Evolutionary conservation across 2,797 vertebrate species (phyloP), one percentile per base, ranked within the genome.

Genomic region (Salmo trutta): DNA sequence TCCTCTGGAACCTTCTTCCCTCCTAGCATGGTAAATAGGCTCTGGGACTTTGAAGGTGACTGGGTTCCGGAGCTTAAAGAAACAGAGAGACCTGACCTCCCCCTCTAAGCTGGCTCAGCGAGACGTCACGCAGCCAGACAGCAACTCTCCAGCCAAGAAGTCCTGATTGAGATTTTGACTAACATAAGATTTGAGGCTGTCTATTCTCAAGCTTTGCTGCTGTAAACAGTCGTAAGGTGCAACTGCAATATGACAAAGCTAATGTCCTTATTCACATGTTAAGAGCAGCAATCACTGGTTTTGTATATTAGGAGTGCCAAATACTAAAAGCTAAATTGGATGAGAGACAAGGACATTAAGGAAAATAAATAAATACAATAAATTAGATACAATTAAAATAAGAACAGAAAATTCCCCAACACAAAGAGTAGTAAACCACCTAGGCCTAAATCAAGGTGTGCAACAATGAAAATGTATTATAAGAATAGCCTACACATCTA

Each of bases 51-150:
- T 12, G 41, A 47, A 47, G 41, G 41, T 47, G 41, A 47, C 3
- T 21, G 54, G 59, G 51, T 65, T 73, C 31, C 19, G 31, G 36
- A 75, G 77, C 51, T 87, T 82, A 83, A 77, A 74, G 77, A 81
- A 70, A 76, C 33, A 52, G 54, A 75, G 36, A 75, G 36, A 33
- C 54, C 47, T 78, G 59, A 83, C 75, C 62, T 84, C 75, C 77
- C 81, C 85, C 74, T 54, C 16, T 80, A 85, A 89, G 64, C 77
- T 79, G 77, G 72, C 65, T 81, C 71, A 36, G 73, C 21, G 79
- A 85, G 62, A 78, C 73, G 69, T 59, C 62, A 73, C 73, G 51
- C 59, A 67, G 68, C 33, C 68, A 64, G 24, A 59, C 47, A 5
- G 41, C 19, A 51, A 59, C 19, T 29, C 31, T 65, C 29, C 27